These are phyloP conservation scores for Ypsolopha scabrella DNA, from an alignment of 2,888 invertebrate genomes.

Conservation along the genomic window DNA sequence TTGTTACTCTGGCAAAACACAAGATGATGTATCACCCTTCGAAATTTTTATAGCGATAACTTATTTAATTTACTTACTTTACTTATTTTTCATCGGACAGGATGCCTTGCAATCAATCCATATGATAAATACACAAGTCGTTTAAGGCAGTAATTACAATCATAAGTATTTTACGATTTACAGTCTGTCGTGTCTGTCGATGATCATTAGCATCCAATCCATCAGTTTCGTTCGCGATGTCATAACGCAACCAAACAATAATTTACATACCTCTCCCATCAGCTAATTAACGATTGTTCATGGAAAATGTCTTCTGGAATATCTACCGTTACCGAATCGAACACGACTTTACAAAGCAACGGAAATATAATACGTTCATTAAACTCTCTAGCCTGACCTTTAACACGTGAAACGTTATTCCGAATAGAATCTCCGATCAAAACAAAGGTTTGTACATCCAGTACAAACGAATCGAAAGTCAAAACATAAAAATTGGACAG, in stretches of 20 bases:
- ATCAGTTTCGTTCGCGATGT: neutral
- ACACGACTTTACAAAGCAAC: neutral
- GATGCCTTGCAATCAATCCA: neutral
- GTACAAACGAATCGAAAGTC: neutral
- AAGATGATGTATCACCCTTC: neutral
- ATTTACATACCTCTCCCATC: neutral
- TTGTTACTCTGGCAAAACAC: no score
- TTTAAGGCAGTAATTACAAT: neutral
- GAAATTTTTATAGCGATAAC: neutral
- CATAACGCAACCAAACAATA: neutral
- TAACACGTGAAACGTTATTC: neutral
- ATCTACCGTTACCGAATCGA: neutral
- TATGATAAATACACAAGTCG: neutral
- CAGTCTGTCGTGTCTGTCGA: neutral
- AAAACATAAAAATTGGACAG: neutral
- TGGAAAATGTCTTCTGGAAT: neutral
- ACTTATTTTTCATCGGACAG: neutral
- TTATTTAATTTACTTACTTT: no score
- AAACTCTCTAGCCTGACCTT: conserved; percentile 1
- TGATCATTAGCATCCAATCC: neutral
- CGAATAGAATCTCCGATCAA: neutral
- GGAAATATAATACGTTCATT: conserved; percentile 2
- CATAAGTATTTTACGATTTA: neutral
- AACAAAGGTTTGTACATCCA: neutral
- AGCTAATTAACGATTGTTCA: neutral